These are phyloP conservation scores for Ceratina australensis DNA, from an alignment of 1,140 invertebrate species.

Conservation along the genomic window DNA sequence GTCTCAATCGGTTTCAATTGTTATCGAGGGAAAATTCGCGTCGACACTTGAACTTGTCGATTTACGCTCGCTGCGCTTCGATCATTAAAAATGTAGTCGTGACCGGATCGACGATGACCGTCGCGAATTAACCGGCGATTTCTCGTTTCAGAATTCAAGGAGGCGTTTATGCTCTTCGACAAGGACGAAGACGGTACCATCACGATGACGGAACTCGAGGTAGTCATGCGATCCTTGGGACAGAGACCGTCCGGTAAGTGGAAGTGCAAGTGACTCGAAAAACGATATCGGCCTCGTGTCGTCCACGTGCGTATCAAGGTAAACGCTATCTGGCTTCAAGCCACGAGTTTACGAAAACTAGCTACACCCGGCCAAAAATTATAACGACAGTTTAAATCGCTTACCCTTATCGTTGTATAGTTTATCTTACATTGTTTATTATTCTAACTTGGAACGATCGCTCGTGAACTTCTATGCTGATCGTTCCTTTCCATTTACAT, in stretches of 20 bases:
- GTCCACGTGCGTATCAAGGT: slow-evolving; percentile 13
- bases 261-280: not conserved
- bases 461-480: not conserved
- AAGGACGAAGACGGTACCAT: slow-evolving; percentile 95
- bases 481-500: not conserved
- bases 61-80: not conserved
- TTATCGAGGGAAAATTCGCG: too few relatives aligned
- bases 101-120: not conserved
- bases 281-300: slow-evolving; percentile 2
- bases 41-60: too few relatives aligned
- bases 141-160: slow-evolving; percentile 89
- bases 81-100: not conserved
- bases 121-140: not conserved
- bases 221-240: slow-evolving; percentile 93
- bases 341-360: slow-evolving; percentile 36
- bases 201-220: slow-evolving; percentile 92
- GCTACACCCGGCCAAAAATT: slow-evolving; percentile 26
- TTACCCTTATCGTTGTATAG: not conserved
- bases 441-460: not conserved
- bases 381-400: slow-evolving; percentile 10
- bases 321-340: slow-evolving; percentile 33
- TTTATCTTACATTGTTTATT: slow-evolving; percentile 15
- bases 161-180: slow-evolving; percentile 95
- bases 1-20: too few relatives aligned
- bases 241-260: slow-evolving; percentile 90